Percentiles rank a stretch among this genome's conserved stretches.
phyloP scores from a whole-genome alignment of 2,113 vertebrate genomes.

The Menura novaehollandiae region DNA sequence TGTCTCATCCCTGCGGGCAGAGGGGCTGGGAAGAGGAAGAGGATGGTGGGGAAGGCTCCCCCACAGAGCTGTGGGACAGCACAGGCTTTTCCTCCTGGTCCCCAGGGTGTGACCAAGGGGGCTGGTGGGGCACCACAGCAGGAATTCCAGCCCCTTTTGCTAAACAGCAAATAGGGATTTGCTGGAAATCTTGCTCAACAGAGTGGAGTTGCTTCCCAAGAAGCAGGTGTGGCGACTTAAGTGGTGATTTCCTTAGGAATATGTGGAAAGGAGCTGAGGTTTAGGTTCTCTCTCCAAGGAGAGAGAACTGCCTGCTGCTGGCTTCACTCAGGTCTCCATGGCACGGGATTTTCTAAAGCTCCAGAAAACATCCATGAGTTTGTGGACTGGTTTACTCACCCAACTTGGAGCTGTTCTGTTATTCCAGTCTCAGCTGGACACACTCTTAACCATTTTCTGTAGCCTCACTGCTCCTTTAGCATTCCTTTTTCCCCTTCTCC shows the following conservation, averaged over 20 bases:
- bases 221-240: neutral
- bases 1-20: neutral
- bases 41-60: neutral
- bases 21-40: neutral
- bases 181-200: neutral
- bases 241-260: neutral
- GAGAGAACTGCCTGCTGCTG: neutral
- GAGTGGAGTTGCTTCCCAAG: neutral
- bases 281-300: neutral
- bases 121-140: neutral
- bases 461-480: neutral
- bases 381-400: neutral
- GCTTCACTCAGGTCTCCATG: neutral
- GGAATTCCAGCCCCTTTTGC: neutral
- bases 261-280: neutral
- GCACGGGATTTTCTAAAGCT: accelerated
- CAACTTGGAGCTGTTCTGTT: neutral
- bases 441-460: neutral
- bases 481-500: neutral
- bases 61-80: neutral
- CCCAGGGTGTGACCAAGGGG: neutral
- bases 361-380: accelerated
- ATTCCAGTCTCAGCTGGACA: neutral
- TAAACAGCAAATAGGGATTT: neutral
- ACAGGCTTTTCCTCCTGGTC: neutral